A percentile compares a stretch with the other conserved stretches of the same genome.
Conservation (phyloP, 1,140 invertebrate genomes). For the Mercenaria mercenaria region DNA sequence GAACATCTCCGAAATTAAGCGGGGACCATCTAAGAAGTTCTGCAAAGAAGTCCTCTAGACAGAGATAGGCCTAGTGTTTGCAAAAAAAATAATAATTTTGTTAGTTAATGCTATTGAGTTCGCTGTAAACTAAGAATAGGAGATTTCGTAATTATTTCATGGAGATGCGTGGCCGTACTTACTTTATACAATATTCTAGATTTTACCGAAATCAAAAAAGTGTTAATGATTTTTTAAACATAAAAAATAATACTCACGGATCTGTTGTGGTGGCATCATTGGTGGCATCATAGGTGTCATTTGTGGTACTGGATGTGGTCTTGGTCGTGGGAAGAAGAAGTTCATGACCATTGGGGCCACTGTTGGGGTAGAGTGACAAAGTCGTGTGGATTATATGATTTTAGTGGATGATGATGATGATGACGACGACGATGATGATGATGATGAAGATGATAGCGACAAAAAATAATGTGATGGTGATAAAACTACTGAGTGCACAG, state of each 20-base stretch:
- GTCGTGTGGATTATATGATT: neutral
- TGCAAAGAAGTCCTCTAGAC: too few species aligned
- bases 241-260: constrained; percentile 54
- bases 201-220: too few species aligned
- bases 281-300: constrained; percentile 62
- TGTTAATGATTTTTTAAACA: too few species aligned
- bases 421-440: neutral
- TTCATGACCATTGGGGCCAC: constrained; percentile 64
- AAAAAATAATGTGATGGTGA: neutral
- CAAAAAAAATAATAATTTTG: too few species aligned
- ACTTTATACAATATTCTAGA: too few species aligned
- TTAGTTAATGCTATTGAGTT: too few species aligned
- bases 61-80: too few species aligned
- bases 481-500: neutral
- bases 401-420: neutral
- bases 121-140: too few species aligned
- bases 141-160: too few species aligned
- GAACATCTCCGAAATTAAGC: too few species aligned
- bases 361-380: neutral
- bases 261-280: constrained; percentile 57
- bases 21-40: too few species aligned
- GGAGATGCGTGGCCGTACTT: too few species aligned
- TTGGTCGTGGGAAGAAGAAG: constrained; percentile 40
- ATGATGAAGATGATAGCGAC: neutral
- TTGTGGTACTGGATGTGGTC: neutral